Percentiles rank a stretch among this genome's conserved stretches.
These are phyloP conservation scores for Cebuella pygmaea DNA, from an alignment of 2,797 vertebrate species.

Conservation along the genomic window DNA sequence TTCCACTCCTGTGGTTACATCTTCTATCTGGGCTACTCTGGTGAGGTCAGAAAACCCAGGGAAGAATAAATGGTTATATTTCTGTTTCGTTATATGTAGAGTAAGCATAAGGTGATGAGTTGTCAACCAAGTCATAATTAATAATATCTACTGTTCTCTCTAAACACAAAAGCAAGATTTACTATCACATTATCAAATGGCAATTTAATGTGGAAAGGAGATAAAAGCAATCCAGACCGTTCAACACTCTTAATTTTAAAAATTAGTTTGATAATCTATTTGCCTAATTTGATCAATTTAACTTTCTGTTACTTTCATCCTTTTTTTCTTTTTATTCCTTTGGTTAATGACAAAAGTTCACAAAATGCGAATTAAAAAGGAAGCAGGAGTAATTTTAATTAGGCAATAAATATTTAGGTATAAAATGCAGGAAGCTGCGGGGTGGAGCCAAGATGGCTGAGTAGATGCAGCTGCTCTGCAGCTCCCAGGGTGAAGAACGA, in stretches of 20 bases:
- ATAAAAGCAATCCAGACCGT: conserved; percentile 36
- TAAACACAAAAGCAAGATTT: conserved; percentile 14
- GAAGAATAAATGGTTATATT: neutral
- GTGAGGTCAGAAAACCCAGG: neutral
- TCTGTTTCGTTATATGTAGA: neutral
- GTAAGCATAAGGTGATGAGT: neutral
- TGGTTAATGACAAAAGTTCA: conserved; percentile 35
- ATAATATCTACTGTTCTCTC: conserved; percentile 33
- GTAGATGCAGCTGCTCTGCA: neutral
- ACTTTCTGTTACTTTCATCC: conserved; percentile 39
- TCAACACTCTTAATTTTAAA: conserved; percentile 30
- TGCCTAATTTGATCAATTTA: conserved; percentile 38
- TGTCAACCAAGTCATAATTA: neutral
- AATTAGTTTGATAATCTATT: conserved; percentile 46
- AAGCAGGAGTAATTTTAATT: conserved; percentile 3
- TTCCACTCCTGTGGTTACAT: neutral
- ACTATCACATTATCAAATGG: neutral
- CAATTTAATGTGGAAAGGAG: conserved; percentile 18
- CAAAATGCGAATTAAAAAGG: neutral
- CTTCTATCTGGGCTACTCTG: neutral
- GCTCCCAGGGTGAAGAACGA: neutral
- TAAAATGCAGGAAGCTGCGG: neutral
- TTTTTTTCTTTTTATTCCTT: neutral
- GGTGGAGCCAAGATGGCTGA: neutral
- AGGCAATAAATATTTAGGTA: conserved; percentile 44